Percentiles rank a stretch among this genome's conserved stretches.
Conservation (phyloP, 1,140 invertebrate species). For the Mesaphorura yosii region DNA sequence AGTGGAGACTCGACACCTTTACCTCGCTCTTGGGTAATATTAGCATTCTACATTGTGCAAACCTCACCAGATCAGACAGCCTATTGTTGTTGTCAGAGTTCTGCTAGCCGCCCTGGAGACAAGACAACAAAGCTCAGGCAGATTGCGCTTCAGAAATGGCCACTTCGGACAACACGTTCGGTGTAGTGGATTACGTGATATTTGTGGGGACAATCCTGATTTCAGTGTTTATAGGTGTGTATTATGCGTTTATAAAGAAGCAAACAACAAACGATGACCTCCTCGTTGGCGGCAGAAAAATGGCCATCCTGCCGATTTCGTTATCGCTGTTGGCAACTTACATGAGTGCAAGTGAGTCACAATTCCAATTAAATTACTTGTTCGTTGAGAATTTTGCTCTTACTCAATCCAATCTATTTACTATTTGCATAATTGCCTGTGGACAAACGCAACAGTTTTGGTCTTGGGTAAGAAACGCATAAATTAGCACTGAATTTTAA, state of each 20-base stretch:
- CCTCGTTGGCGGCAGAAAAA: slow-evolving; percentile 35
- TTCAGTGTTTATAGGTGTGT: slow-evolving; percentile 40
- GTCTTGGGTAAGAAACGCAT: slow-evolving; percentile 26
- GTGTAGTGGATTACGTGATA: slow-evolving; percentile 33
- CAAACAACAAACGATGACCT: slow-evolving; percentile 38
- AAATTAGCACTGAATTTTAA: slow-evolving; percentile 1
- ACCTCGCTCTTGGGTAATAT: no score
- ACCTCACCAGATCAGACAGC: no score
- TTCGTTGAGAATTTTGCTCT: no score
- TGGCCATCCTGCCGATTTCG: slow-evolving; percentile 27
- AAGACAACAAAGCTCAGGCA: no score
- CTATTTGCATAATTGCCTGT: no score
- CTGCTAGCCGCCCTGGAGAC: no score
- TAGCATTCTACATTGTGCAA: no score
- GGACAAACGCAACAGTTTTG: slow-evolving; percentile 12
- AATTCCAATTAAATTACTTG: no score
- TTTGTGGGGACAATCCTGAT: slow-evolving; percentile 33
- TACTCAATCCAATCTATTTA: no score
- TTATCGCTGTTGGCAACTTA: slow-evolving; percentile 29
- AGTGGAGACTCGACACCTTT: no score
- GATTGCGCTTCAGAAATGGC: no score
- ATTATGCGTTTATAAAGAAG: slow-evolving; percentile 39
- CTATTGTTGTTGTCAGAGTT: no score
- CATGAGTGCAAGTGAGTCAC: slow-evolving; percentile 29
- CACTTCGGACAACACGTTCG: slow-evolving; percentile 16